Evolutionary conservation across 2,888 invertebrate genomes (phyloP), one percentile per base, ranked within the genome.

Genomic region (Leucania comma): DNA sequence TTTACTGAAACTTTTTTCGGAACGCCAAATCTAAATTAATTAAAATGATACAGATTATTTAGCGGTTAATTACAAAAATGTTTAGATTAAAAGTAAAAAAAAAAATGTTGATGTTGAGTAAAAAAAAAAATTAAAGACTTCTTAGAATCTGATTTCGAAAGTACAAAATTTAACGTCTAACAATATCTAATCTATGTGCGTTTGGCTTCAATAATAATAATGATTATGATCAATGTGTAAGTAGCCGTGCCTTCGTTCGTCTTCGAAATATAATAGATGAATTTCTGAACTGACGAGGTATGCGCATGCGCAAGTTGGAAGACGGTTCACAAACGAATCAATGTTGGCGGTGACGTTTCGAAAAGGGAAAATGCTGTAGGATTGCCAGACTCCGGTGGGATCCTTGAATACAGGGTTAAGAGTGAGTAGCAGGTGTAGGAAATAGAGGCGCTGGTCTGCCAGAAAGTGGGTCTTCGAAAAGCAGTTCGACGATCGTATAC

Each of bases 1-100:
- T 96, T 95, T 95, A 96, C 95, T 90, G 90, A 92, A 92, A 95
- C 94, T 95, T 96, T 94, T 95, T 96, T 96, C 94, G 95, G 95
- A 94, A 92, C 92, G 95, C 95, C 95, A 95, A 96, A 95, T 94
- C 93, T 95, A 95, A 96, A 95, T 94, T 90, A 89, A 90, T 92
- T 84, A 87, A 90, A 89, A 83, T 75, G 85, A 93, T 93, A 93
- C 95, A 95, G 93, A 95, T 94, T 96, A 96, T 95, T 94, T 96
- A 96, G 95, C 88, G 87, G 88, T 90, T 93, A 94, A 94, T 92
- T 90, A 92, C 91, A 92, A 93, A 93, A 91, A 90, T 87, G 85
- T 86, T 90, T 89, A 89, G 88, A 88, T 71, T 88, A 88, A 88
- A 83, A 75, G 63, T 68, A 61, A 80, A 86, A 78, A 86, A 42